Evolutionary conservation across 2,888 invertebrate genomes (phyloP).

Genomic region (Choristoneura rosaceana): DNA sequence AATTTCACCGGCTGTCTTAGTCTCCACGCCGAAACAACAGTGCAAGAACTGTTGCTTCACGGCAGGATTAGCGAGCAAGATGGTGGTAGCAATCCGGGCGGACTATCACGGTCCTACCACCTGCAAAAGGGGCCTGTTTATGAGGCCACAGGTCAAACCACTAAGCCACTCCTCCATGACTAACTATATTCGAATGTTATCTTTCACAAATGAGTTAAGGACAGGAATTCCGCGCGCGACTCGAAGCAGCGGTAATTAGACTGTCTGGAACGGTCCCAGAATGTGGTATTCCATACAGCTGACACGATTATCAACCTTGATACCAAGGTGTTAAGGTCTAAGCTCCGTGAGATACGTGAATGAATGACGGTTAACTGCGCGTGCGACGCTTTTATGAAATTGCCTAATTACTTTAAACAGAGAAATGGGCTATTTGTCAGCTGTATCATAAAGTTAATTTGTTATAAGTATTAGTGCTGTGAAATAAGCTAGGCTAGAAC

Average conservation of each 20-base stretch:
- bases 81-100: too few relatives aligned
- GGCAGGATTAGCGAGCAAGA: too few relatives aligned
- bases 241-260: slow-evolving; percentile 19
- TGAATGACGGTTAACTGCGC: neutral
- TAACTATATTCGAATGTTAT: neutral
- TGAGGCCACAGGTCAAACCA: too few relatives aligned
- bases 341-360: neutral
- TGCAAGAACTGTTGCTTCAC: too few relatives aligned
- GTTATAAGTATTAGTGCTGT: too few relatives aligned
- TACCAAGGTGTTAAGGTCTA: neutral
- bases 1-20: too few relatives aligned
- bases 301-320: neutral
- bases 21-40: too few relatives aligned
- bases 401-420: neutral
- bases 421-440: neutral
- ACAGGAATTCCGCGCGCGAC: slow-evolving; percentile 7
- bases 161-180: neutral
- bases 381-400: neutral
- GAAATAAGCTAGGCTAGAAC: too few relatives aligned
- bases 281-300: slow-evolving; percentile 4
- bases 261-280: slow-evolving; percentile 28
- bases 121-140: too few relatives aligned
- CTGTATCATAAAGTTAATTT: neutral
- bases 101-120: too few relatives aligned
- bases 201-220: slow-evolving; percentile 20